Conservation (phyloP, 1,140 invertebrate species). For the Mya arenaria region DNA sequence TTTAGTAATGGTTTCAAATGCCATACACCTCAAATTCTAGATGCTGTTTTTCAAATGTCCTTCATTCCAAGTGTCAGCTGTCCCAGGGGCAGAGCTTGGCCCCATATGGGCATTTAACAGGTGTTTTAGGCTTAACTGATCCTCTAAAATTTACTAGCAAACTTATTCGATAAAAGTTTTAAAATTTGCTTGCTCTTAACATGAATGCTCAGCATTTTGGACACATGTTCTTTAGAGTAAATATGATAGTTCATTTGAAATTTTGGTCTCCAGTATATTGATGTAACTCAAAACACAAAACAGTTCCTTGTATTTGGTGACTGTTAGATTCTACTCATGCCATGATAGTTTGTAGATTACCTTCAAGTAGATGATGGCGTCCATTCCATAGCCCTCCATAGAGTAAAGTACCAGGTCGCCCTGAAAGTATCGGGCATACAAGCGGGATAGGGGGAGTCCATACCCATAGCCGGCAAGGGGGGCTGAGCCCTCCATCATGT, state of each 20-base stretch:
- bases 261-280: background rate
- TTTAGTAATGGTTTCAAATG: too few species aligned
- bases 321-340: background rate
- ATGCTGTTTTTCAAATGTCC: too few species aligned
- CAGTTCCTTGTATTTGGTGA: background rate
- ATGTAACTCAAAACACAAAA: background rate
- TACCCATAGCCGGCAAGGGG: constrained; percentile 97
- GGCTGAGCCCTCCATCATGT: constrained; percentile 89
- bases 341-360: constrained; percentile 82
- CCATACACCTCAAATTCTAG: too few species aligned
- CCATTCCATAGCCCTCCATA: constrained; percentile 98
- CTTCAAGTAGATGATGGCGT: constrained; percentile 98
- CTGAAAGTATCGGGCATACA: constrained; percentile 99
- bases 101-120: too few species aligned
- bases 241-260: background rate
- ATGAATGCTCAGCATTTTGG: background rate
- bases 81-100: too few species aligned
- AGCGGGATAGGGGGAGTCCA: constrained; percentile 96
- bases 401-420: constrained; percentile 96
- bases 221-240: background rate
- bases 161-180: background rate
- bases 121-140: too few species aligned
- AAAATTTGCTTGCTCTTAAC: background rate
- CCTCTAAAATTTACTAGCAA: too few species aligned
- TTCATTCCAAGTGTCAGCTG: too few species aligned